These are phyloP conservation scores for Baryphthengus martii DNA, from an alignment of 2,113 vertebrate genomes.

Conservation along the genomic window DNA sequence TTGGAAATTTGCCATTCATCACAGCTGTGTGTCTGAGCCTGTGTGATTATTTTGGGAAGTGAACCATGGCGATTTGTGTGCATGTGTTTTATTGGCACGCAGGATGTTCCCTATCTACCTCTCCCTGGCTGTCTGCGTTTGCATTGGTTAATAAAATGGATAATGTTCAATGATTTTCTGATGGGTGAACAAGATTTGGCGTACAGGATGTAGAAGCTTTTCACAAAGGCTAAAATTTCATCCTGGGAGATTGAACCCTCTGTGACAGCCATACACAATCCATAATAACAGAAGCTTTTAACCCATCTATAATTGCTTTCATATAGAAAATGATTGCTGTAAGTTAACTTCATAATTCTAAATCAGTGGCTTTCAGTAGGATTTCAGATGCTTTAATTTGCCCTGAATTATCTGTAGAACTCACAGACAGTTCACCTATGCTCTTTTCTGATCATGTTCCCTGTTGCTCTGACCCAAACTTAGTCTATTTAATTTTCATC, in stretches of 20 bases:
- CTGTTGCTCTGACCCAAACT: slow-evolving; percentile 39
- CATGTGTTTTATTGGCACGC: slow-evolving; percentile 37
- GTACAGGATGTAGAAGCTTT: neutral
- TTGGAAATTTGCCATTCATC: slow-evolving; percentile 65
- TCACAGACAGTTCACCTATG: slow-evolving; percentile 37
- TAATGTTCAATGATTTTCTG: slow-evolving; percentile 38
- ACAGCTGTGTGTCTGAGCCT: slow-evolving; percentile 62
- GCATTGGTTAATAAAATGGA: slow-evolving; percentile 56
- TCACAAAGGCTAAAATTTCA: slow-evolving; percentile 6
- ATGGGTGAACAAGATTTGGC: slow-evolving; percentile 36
- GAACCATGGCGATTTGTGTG: slow-evolving; percentile 58
- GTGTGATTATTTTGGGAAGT: slow-evolving; percentile 66
- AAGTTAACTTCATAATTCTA: slow-evolving; percentile 65
- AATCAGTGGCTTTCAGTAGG: slow-evolving; percentile 63
- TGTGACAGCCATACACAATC: slow-evolving; percentile 17
- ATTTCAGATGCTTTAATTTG: slow-evolving; percentile 70
- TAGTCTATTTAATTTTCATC: neutral
- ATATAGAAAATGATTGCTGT: slow-evolving; percentile 66
- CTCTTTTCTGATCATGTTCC: slow-evolving; percentile 38
- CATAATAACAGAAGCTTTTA: slow-evolving; percentile 50
- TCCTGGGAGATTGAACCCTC: slow-evolving; percentile 1
- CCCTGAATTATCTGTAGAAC: slow-evolving; percentile 67
- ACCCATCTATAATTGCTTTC: slow-evolving; percentile 54
- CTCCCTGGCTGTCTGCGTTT: slow-evolving; percentile 27
- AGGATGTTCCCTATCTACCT: slow-evolving; percentile 42